Evolutionary conservation across 2,888 invertebrate species (phyloP).

Genomic region (Venusia cambrica): DNA sequence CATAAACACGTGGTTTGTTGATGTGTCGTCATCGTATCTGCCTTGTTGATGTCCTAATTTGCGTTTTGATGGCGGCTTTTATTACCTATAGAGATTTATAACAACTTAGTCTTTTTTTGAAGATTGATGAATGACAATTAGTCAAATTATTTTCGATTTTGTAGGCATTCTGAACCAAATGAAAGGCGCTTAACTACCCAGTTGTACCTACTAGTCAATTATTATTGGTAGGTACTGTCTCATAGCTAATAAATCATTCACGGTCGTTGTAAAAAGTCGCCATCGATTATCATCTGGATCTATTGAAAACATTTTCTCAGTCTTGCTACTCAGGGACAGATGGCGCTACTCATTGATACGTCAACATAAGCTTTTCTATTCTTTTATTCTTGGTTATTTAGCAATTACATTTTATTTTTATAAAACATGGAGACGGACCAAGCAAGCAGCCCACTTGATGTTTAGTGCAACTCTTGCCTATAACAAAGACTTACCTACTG

Average conservation of each 20-base stretch:
- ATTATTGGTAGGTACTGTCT: too few species aligned
- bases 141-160: slow-evolving; percentile 18
- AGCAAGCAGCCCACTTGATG: too few species aligned
- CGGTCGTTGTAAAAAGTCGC: too few species aligned
- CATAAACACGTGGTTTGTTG: slow-evolving; percentile 51
- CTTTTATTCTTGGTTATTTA: too few species aligned
- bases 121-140: slow-evolving; percentile 27
- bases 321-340: slow-evolving; percentile 51
- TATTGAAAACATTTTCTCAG: slow-evolving; percentile 22
- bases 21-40: slow-evolving; percentile 52
- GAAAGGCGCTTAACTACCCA: background rate
- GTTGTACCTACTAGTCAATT: too few species aligned
- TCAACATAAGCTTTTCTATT: too few species aligned
- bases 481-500: too few species aligned
- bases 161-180: slow-evolving; percentile 11
- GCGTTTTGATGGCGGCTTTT: slow-evolving; percentile 36
- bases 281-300: background rate
- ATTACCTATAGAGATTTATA: slow-evolving; percentile 28
- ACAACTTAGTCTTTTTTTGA: slow-evolving; percentile 22
- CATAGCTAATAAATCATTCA: too few species aligned
- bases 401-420: too few species aligned
- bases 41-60: slow-evolving; percentile 43
- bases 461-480: too few species aligned
- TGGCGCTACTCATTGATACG: slow-evolving; percentile 51
- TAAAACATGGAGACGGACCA: too few species aligned